Percentiles rank a stretch among this genome's conserved stretches.
These are phyloP conservation scores for Actias luna DNA, from an alignment of 2,888 invertebrate species.

Conservation along the genomic window DNA sequence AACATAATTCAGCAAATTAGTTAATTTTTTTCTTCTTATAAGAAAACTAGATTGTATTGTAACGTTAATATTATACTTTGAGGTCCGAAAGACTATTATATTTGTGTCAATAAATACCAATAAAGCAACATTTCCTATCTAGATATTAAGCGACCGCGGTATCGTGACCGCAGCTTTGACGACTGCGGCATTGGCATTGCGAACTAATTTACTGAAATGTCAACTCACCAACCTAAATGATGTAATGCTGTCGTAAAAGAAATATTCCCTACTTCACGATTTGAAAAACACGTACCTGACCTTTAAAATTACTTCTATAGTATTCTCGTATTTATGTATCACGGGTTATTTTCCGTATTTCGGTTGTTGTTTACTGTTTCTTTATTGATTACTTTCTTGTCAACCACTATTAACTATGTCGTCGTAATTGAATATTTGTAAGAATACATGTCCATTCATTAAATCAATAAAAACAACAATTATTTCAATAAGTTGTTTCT, in stretches of 20 bases:
- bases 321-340: no score
- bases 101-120: slow-evolving; percentile 4
- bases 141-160: slow-evolving; percentile 10
- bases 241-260: slow-evolving; percentile 45
- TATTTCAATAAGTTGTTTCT: neutral
- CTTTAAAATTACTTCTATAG: no score
- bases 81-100: neutral
- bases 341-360: no score
- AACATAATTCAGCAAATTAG: neutral
- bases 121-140: neutral
- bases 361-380: neutral
- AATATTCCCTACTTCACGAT: slow-evolving; percentile 43
- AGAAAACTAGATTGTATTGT: neutral
- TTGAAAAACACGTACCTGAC: slow-evolving; percentile 46
- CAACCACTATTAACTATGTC: neutral
- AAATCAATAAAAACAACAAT: neutral
- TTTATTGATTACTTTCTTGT: neutral
- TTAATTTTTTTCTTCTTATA: neutral
- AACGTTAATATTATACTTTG: neutral
- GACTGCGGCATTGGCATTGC: slow-evolving; percentile 19
- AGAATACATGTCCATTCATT: neutral
- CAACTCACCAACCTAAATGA: slow-evolving; percentile 32
- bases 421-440: neutral
- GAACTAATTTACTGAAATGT: slow-evolving; percentile 19
- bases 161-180: slow-evolving; percentile 17